Conservation (phyloP, 1,140 invertebrate genomes). For the Sipha flava region DNA sequence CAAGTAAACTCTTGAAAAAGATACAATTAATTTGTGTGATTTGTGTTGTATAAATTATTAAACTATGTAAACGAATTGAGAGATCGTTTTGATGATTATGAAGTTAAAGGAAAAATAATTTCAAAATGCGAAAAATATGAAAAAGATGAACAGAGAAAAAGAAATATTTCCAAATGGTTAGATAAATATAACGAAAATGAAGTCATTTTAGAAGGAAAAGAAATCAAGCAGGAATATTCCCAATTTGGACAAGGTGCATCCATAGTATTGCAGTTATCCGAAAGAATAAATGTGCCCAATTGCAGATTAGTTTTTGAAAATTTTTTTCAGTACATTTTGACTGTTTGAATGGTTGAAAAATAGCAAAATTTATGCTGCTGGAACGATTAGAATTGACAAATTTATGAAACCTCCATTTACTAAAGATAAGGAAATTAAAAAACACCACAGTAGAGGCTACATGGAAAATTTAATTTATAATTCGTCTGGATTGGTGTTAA, state of each 20-base stretch:
- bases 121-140: background rate
- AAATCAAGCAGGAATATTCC: background rate
- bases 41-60: background rate
- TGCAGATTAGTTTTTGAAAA: background rate
- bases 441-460: background rate
- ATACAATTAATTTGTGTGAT: too few relatives aligned
- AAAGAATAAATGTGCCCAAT: background rate
- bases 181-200: background rate
- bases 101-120: slow-evolving; percentile 6
- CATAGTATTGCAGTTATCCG: background rate
- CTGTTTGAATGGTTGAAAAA: too few relatives aligned
- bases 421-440: background rate
- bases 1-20: too few relatives aligned
- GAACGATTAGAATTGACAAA: too few relatives aligned
- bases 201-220: background rate
- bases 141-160: background rate
- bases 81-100: background rate
- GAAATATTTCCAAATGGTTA: background rate
- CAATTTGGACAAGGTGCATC: background rate
- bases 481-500: background rate
- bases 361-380: too few relatives aligned
- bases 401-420: background rate
- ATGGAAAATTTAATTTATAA: background rate
- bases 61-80: background rate
- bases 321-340: too few relatives aligned